Evolutionary conservation across 1,140 invertebrate genomes (phyloP).

Genomic region (Sycobia sp.): DNA sequence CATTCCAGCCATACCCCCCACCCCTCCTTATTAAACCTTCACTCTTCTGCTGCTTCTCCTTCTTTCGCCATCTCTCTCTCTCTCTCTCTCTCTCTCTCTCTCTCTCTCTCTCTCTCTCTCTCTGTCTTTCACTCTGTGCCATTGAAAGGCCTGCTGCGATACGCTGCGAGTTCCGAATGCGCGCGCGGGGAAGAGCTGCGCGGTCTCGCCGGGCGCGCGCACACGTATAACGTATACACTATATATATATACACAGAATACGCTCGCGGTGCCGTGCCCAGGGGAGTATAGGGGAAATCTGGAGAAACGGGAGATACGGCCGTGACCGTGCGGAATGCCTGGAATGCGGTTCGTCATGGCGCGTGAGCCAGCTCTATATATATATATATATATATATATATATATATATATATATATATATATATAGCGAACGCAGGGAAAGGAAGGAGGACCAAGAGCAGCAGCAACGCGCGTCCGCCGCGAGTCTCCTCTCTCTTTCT

Average conservation of each 20-base stretch:
- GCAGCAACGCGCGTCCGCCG: not conserved
- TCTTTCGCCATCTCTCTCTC: not conserved
- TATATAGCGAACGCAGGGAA: too few relatives aligned
- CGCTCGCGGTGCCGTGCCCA: not conserved
- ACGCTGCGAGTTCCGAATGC: not conserved
- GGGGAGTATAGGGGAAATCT: conserved; percentile 38
- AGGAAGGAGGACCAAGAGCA: not conserved
- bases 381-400: too few relatives aligned
- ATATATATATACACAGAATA: too few relatives aligned
- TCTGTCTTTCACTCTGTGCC: too few relatives aligned
- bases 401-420: too few relatives aligned
- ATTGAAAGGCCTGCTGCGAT: too few relatives aligned
- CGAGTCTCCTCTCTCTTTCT: too few relatives aligned
- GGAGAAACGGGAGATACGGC: conserved; percentile 60
- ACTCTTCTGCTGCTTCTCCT: too few relatives aligned
- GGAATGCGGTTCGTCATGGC: conserved; percentile 60
- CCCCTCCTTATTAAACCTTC: not conserved
- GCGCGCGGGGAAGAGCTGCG: not conserved
- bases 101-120: conserved; percentile 18
- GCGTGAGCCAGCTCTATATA: conserved; percentile 27
- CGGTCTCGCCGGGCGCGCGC: not conserved
- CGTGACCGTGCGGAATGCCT: conserved; percentile 58
- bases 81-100: not conserved
- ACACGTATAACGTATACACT: not conserved
- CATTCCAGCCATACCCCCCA: too few relatives aligned